Evolutionary conservation across 2,113 vertebrate genomes (phyloP).

Genomic region (Origma solitaria): DNA sequence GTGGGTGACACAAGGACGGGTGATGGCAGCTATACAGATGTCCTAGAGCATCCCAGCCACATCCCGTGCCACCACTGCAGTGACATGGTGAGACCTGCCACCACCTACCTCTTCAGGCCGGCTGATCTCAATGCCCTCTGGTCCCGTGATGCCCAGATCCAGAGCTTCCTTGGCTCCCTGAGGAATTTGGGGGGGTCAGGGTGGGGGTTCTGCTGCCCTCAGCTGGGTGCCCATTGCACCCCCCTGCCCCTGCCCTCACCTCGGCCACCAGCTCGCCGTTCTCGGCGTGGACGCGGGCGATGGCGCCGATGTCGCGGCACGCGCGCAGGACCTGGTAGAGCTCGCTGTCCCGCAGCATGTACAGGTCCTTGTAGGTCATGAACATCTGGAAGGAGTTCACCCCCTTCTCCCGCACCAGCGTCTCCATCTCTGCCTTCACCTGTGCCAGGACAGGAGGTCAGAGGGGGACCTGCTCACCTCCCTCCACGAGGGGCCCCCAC

Average conservation of each 20-base stretch:
- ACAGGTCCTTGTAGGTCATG: constrained; percentile 96
- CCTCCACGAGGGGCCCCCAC: rapidly evolving
- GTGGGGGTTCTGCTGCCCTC: neutral
- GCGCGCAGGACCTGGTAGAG: constrained; percentile 90
- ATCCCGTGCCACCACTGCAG: rapidly evolving
- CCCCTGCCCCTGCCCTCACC: constrained; percentile 56
- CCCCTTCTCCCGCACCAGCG: constrained; percentile 88
- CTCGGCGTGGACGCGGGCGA: constrained; percentile 91
- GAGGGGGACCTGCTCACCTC: rapidly evolving
- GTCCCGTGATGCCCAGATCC: constrained; percentile 93
- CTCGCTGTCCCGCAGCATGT: constrained; percentile 94
- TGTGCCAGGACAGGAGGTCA: neutral
- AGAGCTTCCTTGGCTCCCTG: constrained; percentile 92
- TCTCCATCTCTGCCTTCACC: constrained; percentile 94
- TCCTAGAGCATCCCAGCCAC: neutral
- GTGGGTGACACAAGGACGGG: neutral
- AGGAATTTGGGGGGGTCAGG: neutral
- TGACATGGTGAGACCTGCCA: rapidly evolving
- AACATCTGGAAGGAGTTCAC: constrained; percentile 98
- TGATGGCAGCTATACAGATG: rapidly evolving
- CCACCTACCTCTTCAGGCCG: constrained; percentile 88
- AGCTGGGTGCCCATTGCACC: rapidly evolving
- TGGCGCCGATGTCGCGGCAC: constrained; percentile 90
- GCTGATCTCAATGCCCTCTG: constrained; percentile 96
- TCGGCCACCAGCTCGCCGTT: constrained; percentile 95